phyloP scores from a whole-genome alignment of 2,888 invertebrate species.

The Papilio gigon region DNA sequence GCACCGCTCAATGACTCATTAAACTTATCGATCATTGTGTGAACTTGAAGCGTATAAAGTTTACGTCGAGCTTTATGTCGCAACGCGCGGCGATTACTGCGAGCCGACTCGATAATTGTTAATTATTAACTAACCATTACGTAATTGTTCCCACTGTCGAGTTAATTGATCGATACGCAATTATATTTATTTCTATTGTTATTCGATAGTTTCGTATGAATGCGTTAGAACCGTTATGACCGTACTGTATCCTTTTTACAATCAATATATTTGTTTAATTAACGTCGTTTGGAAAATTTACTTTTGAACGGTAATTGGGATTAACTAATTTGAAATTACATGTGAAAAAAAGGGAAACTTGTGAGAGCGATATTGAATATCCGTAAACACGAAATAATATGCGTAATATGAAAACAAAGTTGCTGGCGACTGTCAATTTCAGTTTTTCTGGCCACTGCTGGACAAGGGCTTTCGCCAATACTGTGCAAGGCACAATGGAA shows the following conservation, averaged over 20 bases:
- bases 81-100: conserved; percentile 16
- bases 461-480: too few species aligned
- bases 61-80: conserved; percentile 16
- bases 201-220: neutral
- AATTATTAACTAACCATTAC: conserved; percentile 28
- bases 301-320: too few species aligned
- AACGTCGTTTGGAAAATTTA: too few species aligned
- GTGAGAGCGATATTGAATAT: neutral
- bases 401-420: neutral
- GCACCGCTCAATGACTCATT: conserved; percentile 25
- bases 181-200: neutral
- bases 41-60: conserved; percentile 20
- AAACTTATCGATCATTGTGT: conserved; percentile 37
- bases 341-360: too few species aligned
- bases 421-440: neutral
- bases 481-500: too few species aligned
- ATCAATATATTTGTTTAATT: too few species aligned
- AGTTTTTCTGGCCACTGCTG: too few species aligned
- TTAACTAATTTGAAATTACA: too few species aligned
- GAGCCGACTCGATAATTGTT: conserved; percentile 19
- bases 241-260: too few species aligned
- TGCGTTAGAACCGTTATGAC: neutral
- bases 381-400: neutral
- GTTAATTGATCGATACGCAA: conserved; percentile 4
- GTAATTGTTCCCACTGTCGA: conserved; percentile 20